A percentile compares a stretch with the other conserved stretches of the same genome.
Evolutionary conservation across 2,888 invertebrate genomes (phyloP).

Genomic region (Hemaris fuciformis): DNA sequence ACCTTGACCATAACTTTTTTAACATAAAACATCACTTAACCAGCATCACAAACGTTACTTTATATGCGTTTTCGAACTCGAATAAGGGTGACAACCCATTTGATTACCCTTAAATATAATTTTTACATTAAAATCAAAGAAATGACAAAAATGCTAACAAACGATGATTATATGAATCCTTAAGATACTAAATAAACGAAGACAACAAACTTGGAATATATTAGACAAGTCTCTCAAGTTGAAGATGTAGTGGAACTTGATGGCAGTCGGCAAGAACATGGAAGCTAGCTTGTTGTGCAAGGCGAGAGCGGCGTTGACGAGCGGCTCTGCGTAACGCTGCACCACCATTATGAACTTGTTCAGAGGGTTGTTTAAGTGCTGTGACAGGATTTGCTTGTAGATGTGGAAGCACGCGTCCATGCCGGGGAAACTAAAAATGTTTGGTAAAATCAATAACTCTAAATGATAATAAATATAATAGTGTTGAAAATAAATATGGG

Average conservation of each 20-base stretch:
- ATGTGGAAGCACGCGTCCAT: slow-evolving; percentile 91
- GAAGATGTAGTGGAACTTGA: slow-evolving; percentile 97
- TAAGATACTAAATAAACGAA: neutral
- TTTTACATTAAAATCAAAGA: too few species aligned
- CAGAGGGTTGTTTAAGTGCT: slow-evolving; percentile 85
- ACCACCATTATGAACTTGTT: slow-evolving; percentile 85
- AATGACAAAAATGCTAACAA: too few species aligned
- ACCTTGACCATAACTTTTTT: neutral
- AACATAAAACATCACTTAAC: neutral
- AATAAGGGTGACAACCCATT: too few species aligned
- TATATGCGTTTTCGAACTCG: too few species aligned
- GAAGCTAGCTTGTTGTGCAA: slow-evolving; percentile 88
- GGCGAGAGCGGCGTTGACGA: slow-evolving; percentile 87
- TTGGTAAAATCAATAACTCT: neutral
- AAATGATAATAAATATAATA: too few species aligned
- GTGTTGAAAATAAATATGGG: neutral
- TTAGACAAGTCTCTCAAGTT: slow-evolving; percentile 96
- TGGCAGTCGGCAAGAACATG: slow-evolving; percentile 94
- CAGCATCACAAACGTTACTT: too few species aligned
- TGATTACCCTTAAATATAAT: too few species aligned
- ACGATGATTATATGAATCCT: too few species aligned
- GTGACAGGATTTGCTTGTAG: slow-evolving; percentile 90
- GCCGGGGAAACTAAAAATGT: slow-evolving; percentile 89
- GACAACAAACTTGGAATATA: slow-evolving; percentile 89
- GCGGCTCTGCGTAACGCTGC: slow-evolving; percentile 78